Conservation (phyloP, 1,140 invertebrate species). For the Pseudobourletiella spinata region DNA sequence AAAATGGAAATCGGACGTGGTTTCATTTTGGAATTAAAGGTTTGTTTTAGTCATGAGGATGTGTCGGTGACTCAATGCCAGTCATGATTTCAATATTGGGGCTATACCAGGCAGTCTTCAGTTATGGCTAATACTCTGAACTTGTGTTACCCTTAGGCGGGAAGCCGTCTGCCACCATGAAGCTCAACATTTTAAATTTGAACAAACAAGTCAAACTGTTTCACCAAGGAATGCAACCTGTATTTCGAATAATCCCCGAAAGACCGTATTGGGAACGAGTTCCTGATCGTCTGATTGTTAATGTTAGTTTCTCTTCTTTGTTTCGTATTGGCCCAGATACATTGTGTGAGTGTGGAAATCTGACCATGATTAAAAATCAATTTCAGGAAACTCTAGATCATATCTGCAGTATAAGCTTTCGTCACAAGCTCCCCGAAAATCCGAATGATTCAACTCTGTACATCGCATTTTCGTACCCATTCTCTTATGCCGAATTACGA, state of each 20-base stretch:
- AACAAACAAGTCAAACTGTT: conserved; percentile 83
- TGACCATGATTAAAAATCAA: background rate
- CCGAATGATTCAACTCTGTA: conserved; percentile 58
- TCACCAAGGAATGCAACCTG: conserved; percentile 76
- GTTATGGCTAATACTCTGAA: conserved; percentile 29
- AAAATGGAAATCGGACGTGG: conserved; percentile 87
- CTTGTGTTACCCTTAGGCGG: conserved; percentile 43
- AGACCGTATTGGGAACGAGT: conserved; percentile 71
- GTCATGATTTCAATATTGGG: background rate
- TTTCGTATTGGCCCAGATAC: background rate
- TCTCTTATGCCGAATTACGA: conserved; percentile 72
- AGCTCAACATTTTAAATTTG: conserved; percentile 76
- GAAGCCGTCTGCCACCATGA: conserved; percentile 50
- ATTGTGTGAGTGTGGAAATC: too few species aligned
- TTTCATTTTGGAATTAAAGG: conserved; percentile 81
- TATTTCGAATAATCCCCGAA: conserved; percentile 58
- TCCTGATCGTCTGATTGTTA: conserved; percentile 56
- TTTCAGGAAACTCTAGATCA: conserved; percentile 52
- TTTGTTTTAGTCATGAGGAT: background rate
- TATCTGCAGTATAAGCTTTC: conserved; percentile 70
- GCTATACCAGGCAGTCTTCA: background rate
- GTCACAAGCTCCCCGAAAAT: conserved; percentile 63
- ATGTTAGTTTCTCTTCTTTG: conserved; percentile 41
- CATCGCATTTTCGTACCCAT: conserved; percentile 89
- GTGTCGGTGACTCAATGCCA: background rate